Percentiles rank a stretch among this genome's conserved stretches.
phyloP scores from a whole-genome alignment of 2,113 vertebrate genomes.

The Leucopsar rothschildi region DNA sequence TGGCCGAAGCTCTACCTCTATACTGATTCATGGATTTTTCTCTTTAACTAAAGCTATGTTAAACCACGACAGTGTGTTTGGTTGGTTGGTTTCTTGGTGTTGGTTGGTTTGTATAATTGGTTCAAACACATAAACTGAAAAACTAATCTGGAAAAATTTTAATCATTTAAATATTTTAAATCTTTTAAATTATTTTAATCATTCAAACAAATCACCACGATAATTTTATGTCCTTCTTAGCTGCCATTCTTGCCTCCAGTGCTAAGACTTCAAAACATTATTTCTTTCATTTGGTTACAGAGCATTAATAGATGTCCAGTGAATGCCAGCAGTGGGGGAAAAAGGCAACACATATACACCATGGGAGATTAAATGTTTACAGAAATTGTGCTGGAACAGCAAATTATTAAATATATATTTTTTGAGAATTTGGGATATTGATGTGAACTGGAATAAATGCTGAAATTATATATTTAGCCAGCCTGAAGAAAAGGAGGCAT shows the following conservation, averaged over 20 bases:
- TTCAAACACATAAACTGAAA: not conserved
- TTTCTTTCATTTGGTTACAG: not conserved
- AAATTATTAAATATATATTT: not conserved
- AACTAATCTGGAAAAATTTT: not conserved
- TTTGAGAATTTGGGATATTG: not conserved
- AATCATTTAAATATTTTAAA: not conserved
- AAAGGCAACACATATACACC: not conserved
- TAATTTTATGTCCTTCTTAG: not conserved
- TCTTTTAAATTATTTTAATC: not conserved
- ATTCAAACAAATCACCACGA: not conserved
- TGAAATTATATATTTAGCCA: not conserved
- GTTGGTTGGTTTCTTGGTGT: not conserved
- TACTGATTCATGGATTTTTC: no score
- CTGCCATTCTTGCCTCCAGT: not conserved
- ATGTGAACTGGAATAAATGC: not conserved
- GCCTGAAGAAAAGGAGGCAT: not conserved
- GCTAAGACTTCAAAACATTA: not conserved
- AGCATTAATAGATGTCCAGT: not conserved
- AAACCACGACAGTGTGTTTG: not conserved
- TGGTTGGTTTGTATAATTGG: not conserved
- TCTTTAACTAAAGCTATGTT: no score
- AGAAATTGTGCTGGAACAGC: not conserved
- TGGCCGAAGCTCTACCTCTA: no score
- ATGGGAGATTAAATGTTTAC: not conserved
- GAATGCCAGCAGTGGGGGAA: not conserved